phyloP scores from a whole-genome alignment of 2,797 vertebrate species.

The Gephyroberyx darwinii region DNA sequence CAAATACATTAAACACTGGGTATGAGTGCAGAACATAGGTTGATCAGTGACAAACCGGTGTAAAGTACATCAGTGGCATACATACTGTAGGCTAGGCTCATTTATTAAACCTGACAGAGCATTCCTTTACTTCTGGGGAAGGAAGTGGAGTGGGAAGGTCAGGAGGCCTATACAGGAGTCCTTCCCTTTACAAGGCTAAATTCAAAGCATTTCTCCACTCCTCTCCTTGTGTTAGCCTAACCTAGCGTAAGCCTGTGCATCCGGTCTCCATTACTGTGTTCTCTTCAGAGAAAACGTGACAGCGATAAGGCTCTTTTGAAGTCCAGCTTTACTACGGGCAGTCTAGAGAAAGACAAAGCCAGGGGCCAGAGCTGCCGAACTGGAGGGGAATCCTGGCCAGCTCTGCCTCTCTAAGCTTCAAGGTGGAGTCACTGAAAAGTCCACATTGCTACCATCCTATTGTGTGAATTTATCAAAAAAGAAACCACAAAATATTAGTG shows the following conservation, averaged over 20 bases:
- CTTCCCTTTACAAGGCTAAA: slow-evolving; percentile 76
- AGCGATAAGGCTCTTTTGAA: slow-evolving; percentile 71
- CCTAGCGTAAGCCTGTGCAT: slow-evolving; percentile 74
- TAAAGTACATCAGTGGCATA: neutral
- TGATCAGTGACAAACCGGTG: neutral
- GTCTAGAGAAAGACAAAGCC: slow-evolving; percentile 38
- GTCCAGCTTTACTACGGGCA: slow-evolving; percentile 60
- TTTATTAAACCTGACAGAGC: slow-evolving; percentile 74
- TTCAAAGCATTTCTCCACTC: slow-evolving; percentile 78
- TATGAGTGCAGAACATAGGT: neutral
- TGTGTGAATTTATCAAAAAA: neutral
- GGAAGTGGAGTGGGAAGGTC: slow-evolving; percentile 78
- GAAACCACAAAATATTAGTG: slow-evolving; percentile 24
- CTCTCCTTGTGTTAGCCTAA: slow-evolving; percentile 67
- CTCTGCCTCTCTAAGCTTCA: slow-evolving; percentile 14
- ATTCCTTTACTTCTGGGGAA: slow-evolving; percentile 76
- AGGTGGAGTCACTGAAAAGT: neutral
- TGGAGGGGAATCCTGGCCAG: neutral
- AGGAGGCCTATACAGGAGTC: slow-evolving; percentile 69
- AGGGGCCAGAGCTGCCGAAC: slow-evolving; percentile 32
- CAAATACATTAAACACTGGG: neutral
- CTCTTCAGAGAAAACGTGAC: slow-evolving; percentile 66
- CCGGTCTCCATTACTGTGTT: slow-evolving; percentile 74
- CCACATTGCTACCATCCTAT: neutral
- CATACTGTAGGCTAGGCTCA: slow-evolving; percentile 32